Base-by-base conservation (phyloP, 2,888 invertebrate genomes). In the Pollenia amentaria region DNA sequence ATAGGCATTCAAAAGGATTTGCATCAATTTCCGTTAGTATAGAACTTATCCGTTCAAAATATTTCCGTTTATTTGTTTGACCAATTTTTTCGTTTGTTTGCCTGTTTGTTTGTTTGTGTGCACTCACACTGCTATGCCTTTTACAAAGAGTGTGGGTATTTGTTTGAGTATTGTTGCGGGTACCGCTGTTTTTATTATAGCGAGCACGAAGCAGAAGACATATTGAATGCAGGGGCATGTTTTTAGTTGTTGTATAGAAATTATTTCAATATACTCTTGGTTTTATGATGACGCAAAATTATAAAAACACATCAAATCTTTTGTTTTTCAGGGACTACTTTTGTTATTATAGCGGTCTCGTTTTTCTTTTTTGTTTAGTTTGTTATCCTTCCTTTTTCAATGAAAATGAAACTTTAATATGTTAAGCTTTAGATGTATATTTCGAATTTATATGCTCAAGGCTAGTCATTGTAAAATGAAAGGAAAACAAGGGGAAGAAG, bases 11-110 rank as follows among this genome's bases (percentile, higher is more conserved):
- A 80, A 84, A 83, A 84, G 86, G 83, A 87, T 87, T 87, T 87
- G 86, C 85, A 88, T 84, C 88, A 88, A 88, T 88, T 88, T 88
- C 88, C 88, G 84, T 81, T 84, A 55, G 87, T 51, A 84, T 76
- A 77, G 78, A 84, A 73, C 51, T 88, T 70, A 88, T 87, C 85
- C 83, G 80, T 70, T 87, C 48, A 72, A 77, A 87, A 84, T 78
- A 81, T 87, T 75, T 85, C 84, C 87, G 85, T 81, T 81, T 79
- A 86, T 83, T 80, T 87, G 83, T 80, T 84, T 60, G 80, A 51
- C 69, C 82, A 82, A 55, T 78, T 79, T 42, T 57, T 65, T 42
- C 40, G 12, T 55, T 44, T 42, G 2, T 40, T 16, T 29, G 10
- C 11, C 57, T 62, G 48, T 48, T 18, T 12, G 7, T 72, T 3